These are phyloP conservation scores for Bembecia ichneumoniformis DNA, from an alignment of 2,888 invertebrate genomes.

Conservation along the genomic window DNA sequence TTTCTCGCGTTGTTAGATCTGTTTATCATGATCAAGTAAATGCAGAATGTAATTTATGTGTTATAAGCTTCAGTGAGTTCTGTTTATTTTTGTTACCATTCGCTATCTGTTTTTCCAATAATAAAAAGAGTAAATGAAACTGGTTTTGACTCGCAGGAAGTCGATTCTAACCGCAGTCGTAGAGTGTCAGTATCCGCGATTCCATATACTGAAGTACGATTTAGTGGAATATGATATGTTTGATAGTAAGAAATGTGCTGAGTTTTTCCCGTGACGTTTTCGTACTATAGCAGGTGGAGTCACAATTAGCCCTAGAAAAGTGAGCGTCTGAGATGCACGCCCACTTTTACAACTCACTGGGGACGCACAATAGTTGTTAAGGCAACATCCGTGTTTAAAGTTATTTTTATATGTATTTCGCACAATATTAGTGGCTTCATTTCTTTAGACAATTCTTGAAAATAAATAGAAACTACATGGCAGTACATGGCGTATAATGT, in stretches of 20 bases:
- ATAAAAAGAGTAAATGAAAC: neutral
- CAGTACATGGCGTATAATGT: neutral
- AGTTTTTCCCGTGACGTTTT: neutral
- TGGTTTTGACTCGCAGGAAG: neutral
- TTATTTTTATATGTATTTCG: no score
- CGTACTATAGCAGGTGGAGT: slow-evolving; percentile 35
- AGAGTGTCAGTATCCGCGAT: neutral
- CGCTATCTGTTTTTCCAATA: neutral
- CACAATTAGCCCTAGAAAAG: slow-evolving; percentile 41
- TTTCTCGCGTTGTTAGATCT: slow-evolving; percentile 44
- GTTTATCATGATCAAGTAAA: slow-evolving; percentile 18
- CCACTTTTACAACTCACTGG: slow-evolving; percentile 25
- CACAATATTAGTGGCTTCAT: no score
- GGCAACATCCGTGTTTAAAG: neutral
- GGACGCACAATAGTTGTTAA: neutral
- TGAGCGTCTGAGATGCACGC: slow-evolving; percentile 37
- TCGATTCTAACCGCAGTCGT: neutral
- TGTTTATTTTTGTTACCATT: neutral
- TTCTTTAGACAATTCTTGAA: neutral
- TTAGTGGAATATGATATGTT: neutral
- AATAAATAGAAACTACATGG: neutral
- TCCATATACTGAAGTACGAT: neutral
- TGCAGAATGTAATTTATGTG: neutral
- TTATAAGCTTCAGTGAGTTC: neutral
- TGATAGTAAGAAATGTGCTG: neutral